These are phyloP conservation scores for Saccostrea echinata DNA, from an alignment of 1,140 invertebrate species.

Conservation along the genomic window DNA sequence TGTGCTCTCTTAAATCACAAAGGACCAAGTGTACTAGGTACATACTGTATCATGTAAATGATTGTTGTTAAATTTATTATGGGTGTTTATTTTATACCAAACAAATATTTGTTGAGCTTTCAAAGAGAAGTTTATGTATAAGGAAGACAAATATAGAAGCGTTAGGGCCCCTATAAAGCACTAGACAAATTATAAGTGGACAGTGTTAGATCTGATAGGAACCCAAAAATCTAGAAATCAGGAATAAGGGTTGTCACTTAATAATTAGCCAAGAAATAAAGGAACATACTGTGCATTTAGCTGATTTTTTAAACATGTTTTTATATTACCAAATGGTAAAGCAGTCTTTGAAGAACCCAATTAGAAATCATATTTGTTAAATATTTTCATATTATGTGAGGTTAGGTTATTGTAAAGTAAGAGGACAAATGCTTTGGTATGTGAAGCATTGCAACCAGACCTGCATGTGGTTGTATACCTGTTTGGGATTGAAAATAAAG, in stretches of 20 bases:
- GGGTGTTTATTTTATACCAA: conserved; percentile 14
- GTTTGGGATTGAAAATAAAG: too few species aligned
- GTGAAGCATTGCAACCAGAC: too few species aligned
- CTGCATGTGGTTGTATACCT: too few species aligned
- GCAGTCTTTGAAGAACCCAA: too few species aligned
- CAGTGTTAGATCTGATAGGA: neutral
- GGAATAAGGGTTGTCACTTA: neutral
- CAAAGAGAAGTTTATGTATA: neutral
- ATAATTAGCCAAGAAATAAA: neutral
- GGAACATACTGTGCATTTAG: neutral
- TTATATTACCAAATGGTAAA: too few species aligned
- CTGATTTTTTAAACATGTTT: too few species aligned
- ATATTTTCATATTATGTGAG: too few species aligned
- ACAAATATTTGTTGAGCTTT: conserved; percentile 21
- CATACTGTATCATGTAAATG: neutral
- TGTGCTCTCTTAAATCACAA: conserved; percentile 32
- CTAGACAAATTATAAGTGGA: neutral
- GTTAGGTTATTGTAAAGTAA: too few species aligned
- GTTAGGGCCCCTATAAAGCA: neutral
- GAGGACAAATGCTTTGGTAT: too few species aligned
- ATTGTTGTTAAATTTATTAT: conserved; percentile 34
- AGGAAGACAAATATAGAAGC: neutral
- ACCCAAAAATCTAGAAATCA: neutral
- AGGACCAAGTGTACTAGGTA: neutral
- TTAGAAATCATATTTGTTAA: too few species aligned